Evolutionary conservation across 2,113 vertebrate species (phyloP).

Genomic region (Caranx melampygus): DNA sequence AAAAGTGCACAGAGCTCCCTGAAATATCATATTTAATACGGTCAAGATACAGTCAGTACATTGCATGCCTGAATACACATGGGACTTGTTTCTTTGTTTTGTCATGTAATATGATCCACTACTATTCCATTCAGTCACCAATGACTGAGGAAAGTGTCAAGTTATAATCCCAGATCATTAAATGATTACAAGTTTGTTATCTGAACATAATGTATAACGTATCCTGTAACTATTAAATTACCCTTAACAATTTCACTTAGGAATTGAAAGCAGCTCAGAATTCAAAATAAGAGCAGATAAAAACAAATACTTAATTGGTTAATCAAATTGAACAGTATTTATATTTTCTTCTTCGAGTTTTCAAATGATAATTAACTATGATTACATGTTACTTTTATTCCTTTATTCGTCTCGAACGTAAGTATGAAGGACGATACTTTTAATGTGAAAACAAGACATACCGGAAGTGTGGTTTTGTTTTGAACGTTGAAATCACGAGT

Average conservation of each 20-base stretch:
- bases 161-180: too few species aligned
- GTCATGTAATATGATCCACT: too few species aligned
- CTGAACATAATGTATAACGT: too few species aligned
- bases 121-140: too few species aligned
- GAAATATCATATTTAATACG: too few species aligned
- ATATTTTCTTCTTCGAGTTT: not conserved
- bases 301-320: not conserved
- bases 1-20: too few species aligned
- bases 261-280: not conserved
- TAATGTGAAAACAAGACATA: conserved; percentile 51
- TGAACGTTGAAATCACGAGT: not conserved
- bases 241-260: not conserved
- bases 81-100: too few species aligned
- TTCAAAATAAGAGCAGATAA: not conserved
- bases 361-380: not conserved
- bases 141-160: too few species aligned
- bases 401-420: not conserved
- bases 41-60: too few species aligned
- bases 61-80: too few species aligned
- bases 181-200: too few species aligned
- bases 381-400: not conserved
- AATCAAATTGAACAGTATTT: not conserved
- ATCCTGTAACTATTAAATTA: too few species aligned
- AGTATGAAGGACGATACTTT: conserved; percentile 6
- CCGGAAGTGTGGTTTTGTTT: conserved; percentile 31